Conservation (phyloP, 2,888 invertebrate species). For the Trissolcus japonicus region DNA sequence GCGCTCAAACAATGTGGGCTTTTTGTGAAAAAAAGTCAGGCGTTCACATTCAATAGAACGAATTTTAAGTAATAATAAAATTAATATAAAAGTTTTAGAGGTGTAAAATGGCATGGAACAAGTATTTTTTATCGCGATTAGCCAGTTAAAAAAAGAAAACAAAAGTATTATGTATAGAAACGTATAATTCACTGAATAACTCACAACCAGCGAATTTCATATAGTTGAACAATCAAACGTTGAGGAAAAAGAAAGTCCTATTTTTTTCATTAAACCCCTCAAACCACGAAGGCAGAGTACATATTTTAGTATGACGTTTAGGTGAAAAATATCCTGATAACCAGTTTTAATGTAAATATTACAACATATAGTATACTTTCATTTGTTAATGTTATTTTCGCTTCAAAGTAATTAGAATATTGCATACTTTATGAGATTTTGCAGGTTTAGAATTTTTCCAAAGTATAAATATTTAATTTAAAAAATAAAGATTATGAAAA, state of each 20-base stretch:
- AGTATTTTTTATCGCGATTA: slow-evolving; percentile 43
- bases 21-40: no score
- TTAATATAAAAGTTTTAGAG: slow-evolving; percentile 16
- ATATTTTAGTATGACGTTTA: slow-evolving; percentile 26
- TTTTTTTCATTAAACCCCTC: slow-evolving; percentile 36
- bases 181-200: slow-evolving; percentile 25
- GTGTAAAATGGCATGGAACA: slow-evolving; percentile 36
- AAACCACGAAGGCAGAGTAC: slow-evolving; percentile 35
- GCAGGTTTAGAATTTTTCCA: no score
- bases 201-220: slow-evolving; percentile 36
- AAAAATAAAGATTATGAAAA: no score
- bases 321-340: no score
- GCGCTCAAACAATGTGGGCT: slow-evolving; percentile 11
- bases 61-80: slow-evolving; percentile 1
- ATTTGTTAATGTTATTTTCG: no score
- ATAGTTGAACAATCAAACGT: slow-evolving; percentile 44
- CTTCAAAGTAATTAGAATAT: no score
- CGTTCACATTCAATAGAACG: no score
- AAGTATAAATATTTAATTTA: no score
- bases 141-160: slow-evolving; percentile 22
- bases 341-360: no score
- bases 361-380: no score
- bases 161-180: slow-evolving; percentile 21
- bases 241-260: slow-evolving; percentile 33
- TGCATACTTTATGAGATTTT: no score